Base-by-base conservation (phyloP, 2,113 vertebrate genomes). In the Polypterus bichir region DNA sequence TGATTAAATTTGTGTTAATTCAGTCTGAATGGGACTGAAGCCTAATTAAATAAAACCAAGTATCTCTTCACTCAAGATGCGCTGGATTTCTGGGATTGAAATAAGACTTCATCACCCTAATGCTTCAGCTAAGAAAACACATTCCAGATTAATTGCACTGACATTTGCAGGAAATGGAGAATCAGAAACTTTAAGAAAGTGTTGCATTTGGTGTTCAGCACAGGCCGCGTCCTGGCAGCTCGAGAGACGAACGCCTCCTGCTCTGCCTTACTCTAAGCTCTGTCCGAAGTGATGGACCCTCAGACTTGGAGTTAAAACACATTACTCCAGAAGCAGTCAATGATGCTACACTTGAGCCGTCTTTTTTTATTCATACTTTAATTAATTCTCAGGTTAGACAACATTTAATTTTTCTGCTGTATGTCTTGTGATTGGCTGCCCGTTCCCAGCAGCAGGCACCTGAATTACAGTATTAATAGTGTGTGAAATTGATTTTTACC, bases 1-100 rank as follows among this genome's bases (percentile, higher is more conserved):
- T 79, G 77, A 81, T 79, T 79, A 78, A 80, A 77, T 74, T 61
- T 73, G 72, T 60, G 70, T 71, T 71, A 79, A 79, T 77, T 71
- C 71, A 68, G 73, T 72, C 64, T 71, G 66, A 69, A 77, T 73
- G 64, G 70, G 76, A 73, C 74, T 76, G 69, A 60, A 62, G 62
- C 64, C 65, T 70, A 77, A 75, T 79, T 71, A 64, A 78, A 78
- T 81, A 74, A 73, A 55, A 10, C 44, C 54, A 55, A 55, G 44
- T 55, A 55, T 55, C 54, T 55, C 9, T 55, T 5, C 54, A 62
- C 59, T 66, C 65, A 51, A 54, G 51, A 68, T 49, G 53, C 70
- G 67, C 65, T 64, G 48, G 46, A 53, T 59, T 49, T 4, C 6
- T 55, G 9, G 54, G 44, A 55, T 55, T 55, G 27, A 27, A 27